phyloP scores from a whole-genome alignment of 2,888 invertebrate genomes.

The Dilophus febrilis region DNA sequence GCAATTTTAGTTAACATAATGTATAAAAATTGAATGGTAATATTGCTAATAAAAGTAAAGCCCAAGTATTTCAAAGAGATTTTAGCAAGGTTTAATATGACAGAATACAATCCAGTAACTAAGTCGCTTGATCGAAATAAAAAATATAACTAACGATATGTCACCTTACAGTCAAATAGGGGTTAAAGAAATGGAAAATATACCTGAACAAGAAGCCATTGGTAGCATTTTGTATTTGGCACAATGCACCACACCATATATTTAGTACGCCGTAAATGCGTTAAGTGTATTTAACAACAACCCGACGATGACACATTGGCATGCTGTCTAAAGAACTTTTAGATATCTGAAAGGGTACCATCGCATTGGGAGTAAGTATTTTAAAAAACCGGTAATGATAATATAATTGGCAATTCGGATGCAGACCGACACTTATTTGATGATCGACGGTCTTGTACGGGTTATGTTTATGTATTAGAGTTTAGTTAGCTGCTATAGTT shows the following conservation, averaged over 20 bases:
- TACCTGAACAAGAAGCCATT: slow-evolving; percentile 13
- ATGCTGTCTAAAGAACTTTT: slow-evolving; percentile 10
- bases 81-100: slow-evolving; percentile 10
- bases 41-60: slow-evolving; percentile 10
- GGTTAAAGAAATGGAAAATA: slow-evolving; percentile 1
- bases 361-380: background rate
- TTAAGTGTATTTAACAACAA: slow-evolving; percentile 11
- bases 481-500: slow-evolving; percentile 1
- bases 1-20: too few relatives aligned
- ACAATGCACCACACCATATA: slow-evolving; percentile 11
- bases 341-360: slow-evolving; percentile 6
- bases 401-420: background rate
- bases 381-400: background rate
- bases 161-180: background rate
- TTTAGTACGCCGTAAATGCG: slow-evolving; percentile 12
- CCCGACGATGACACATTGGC: slow-evolving; percentile 7
- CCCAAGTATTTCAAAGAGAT: slow-evolving; percentile 10
- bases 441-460: slow-evolving; percentile 5
- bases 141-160: slow-evolving; percentile 7
- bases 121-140: slow-evolving; percentile 10
- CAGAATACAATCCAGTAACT: slow-evolving; percentile 10
- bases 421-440: slow-evolving; percentile 3
- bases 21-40: too few relatives aligned
- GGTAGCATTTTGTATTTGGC: too few relatives aligned
- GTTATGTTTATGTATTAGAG: slow-evolving; percentile 5